Base-by-base conservation (phyloP, 2,888 invertebrate species). In the Cactoblastis cactorum region DNA sequence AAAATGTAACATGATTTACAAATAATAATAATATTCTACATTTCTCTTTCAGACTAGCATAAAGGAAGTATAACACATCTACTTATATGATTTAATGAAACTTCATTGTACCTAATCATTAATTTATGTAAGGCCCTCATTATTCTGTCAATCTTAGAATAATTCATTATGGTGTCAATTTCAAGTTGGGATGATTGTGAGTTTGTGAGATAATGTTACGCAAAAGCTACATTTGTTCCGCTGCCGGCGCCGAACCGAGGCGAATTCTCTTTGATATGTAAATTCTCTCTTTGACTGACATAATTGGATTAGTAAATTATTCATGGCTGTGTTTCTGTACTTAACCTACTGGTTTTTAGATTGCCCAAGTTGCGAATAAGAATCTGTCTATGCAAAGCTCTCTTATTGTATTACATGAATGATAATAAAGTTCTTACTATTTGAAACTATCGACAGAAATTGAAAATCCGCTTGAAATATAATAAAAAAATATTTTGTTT, bases 201-300 rank as follows among this genome's bases (percentile, higher is more conserved):
- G 8, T 22, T 12, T 28, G 15, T 43, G 43, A 43, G 43, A 43
- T 43, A 28, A 47, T 47, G 14, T 49, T 49, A 49, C 33, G 33
- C 41, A 41, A 43, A 43, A 17, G 15, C 37, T 28, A 19, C 34
- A 15, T 33, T 49, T 41, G 49, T 49, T 49, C 49, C 49, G 49
- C 49, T 14, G 38, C 14, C 17, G 33, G 33, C 39, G 34, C 12
- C 49, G 49, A 43, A 49, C 49, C 49, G 49, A 33, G 24, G 33
- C 49, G 33, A 32, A 49, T 38, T 32, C 33, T 22, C 32, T 41
- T 49, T 49, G 49, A 49, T 49, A 49, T 49, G 49, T 41, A 49
- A 49, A 49, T 43, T 34, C 33, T 41, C 43, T 18, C 22, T 39
- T 24, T 24, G 14, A 38, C 49, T 49, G 39, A 49, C 49, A 49